Evolutionary conservation across 1,140 invertebrate genomes (phyloP).

Genomic region (Onthophagus taurus): DNA sequence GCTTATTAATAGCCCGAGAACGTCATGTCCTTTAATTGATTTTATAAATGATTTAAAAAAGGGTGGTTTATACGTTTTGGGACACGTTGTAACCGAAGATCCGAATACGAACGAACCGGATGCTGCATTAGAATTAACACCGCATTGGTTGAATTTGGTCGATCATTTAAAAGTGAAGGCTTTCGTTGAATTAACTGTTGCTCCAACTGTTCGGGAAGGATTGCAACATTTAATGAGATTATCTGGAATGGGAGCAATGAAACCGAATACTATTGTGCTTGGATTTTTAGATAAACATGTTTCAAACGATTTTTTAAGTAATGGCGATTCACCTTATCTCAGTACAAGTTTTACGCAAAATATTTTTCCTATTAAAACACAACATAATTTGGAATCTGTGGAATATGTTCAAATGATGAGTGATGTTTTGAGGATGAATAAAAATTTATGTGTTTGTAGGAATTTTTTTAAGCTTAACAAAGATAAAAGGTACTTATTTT

Average conservation of each 20-base stretch:
- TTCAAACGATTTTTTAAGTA: slow-evolving; percentile 65
- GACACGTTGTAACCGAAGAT: slow-evolving; percentile 75
- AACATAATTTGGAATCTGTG: slow-evolving; percentile 36
- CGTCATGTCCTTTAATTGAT: slow-evolving; percentile 81
- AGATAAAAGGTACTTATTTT: slow-evolving; percentile 58
- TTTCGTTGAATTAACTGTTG: slow-evolving; percentile 91
- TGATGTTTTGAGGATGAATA: slow-evolving; percentile 83
- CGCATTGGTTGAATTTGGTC: slow-evolving; percentile 67
- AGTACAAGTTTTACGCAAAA: slow-evolving; percentile 31
- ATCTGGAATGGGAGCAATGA: slow-evolving; percentile 96
- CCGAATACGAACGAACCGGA: slow-evolving; percentile 48
- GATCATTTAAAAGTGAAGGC: slow-evolving; percentile 68
- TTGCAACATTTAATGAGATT: slow-evolving; percentile 86
- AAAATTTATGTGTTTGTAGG: slow-evolving; percentile 89
- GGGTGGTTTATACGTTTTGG: slow-evolving; percentile 90
- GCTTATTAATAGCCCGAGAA: slow-evolving; percentile 85
- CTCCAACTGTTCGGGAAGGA: slow-evolving; percentile 75
- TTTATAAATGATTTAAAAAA: slow-evolving; percentile 99
- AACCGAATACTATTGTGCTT: slow-evolving; percentile 90
- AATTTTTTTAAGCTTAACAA: slow-evolving; percentile 84
- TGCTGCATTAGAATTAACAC: slow-evolving; percentile 64
- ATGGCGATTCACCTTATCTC: slow-evolving; percentile 39
- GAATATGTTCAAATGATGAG: slow-evolving; percentile 88
- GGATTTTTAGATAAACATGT: slow-evolving; percentile 78
- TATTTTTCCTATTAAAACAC: slow-evolving; percentile 37